phyloP scores from a whole-genome alignment of 2,888 invertebrate species.

The Lasioglossum leucozonium region DNA sequence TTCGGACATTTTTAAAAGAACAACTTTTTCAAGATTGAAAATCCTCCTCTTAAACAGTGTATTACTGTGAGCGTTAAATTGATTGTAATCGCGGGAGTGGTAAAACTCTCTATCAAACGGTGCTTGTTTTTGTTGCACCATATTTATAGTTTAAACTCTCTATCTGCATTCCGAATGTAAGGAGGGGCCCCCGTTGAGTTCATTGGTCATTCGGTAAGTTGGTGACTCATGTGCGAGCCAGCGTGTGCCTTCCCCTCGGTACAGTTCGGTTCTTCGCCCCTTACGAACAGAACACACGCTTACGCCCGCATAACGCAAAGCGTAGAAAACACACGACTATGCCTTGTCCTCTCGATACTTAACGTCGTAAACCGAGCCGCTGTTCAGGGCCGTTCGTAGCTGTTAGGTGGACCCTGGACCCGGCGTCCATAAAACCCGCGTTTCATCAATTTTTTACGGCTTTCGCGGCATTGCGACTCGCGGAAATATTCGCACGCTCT shows the following conservation, averaged over 20 bases:
- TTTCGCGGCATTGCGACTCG: background rate
- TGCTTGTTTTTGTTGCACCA: background rate
- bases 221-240: conserved; percentile 76
- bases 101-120: background rate
- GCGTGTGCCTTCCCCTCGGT: conserved; percentile 66
- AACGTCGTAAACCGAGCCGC: conserved; percentile 59
- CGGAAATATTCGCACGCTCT: background rate
- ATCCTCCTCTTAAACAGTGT: background rate
- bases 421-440: background rate
- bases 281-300: conserved; percentile 75
- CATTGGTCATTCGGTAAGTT: conserved; percentile 80
- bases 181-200: conserved; percentile 69
- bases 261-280: conserved; percentile 67
- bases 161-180: conserved; percentile 56
- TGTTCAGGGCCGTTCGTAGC: conserved; percentile 56
- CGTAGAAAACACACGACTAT: conserved; percentile 59
- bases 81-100: background rate
- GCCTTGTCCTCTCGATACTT: conserved; percentile 70
- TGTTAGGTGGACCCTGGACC: background rate
- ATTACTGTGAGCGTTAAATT: background rate
- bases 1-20: too few species aligned
- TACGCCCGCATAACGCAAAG: conserved; percentile 78
- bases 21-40: too few species aligned
- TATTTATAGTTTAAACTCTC: conserved; percentile 16
- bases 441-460: background rate